phyloP scores from a whole-genome alignment of 2,888 invertebrate species.

The Xanthorhoe designata region DNA sequence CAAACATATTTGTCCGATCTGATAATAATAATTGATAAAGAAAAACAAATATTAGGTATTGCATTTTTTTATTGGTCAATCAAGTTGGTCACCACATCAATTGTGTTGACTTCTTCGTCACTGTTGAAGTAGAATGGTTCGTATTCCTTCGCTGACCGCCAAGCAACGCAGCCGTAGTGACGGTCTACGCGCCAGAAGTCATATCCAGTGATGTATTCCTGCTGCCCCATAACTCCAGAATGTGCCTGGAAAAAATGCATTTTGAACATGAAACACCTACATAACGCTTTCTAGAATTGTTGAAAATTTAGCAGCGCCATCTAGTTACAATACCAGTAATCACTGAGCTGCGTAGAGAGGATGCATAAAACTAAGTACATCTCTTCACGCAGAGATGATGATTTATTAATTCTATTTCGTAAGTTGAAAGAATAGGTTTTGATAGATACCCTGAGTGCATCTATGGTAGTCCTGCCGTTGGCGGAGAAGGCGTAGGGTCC shows the following conservation, averaged over 20 bases:
- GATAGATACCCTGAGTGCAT: constrained; percentile 66
- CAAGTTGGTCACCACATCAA: neutral
- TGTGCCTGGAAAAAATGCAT: constrained; percentile 52
- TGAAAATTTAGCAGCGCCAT: too few species aligned
- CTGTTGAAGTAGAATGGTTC: neutral
- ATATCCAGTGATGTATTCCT: constrained; percentile 52
- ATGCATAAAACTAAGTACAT: too few species aligned
- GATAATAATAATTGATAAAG: too few species aligned
- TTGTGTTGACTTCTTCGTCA: neutral
- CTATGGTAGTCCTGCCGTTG: constrained; percentile 86
- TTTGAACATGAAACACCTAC: too few species aligned
- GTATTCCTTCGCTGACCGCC: constrained; percentile 32
- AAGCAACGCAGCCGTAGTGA: constrained; percentile 35
- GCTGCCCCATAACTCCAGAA: constrained; percentile 62
- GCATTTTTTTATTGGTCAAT: neutral
- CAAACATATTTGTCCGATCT: too few species aligned
- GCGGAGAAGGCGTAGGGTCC: constrained; percentile 85
- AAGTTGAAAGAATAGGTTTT: neutral
- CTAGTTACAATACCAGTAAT: too few species aligned
- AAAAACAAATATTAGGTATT: neutral
- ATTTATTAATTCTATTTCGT: too few species aligned
- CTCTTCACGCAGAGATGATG: too few species aligned
- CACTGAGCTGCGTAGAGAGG: too few species aligned
- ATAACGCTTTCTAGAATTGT: too few species aligned
- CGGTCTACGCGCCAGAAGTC: constrained; percentile 57